Percentiles rank a stretch among this genome's conserved stretches.
Conservation (phyloP, 2,797 vertebrate species). For the Leuciscus waleckii region DNA sequence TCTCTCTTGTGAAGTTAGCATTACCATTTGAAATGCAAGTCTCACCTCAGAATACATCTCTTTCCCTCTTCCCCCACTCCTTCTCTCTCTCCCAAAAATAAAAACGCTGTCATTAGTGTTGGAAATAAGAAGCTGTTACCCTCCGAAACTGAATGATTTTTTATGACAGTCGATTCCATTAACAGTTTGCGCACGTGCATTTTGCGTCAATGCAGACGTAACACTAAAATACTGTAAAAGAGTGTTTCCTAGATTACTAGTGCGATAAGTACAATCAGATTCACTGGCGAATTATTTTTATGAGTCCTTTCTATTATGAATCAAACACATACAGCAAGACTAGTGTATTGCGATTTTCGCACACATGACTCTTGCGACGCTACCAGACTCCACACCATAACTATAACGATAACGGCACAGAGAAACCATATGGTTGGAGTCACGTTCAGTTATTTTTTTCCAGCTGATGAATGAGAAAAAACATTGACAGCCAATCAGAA, state of each 20-base stretch:
- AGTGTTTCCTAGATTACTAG: background rate
- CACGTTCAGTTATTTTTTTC: background rate
- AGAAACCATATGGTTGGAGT: background rate
- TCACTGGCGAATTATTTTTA: background rate
- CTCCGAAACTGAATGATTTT: background rate
- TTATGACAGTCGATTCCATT: background rate
- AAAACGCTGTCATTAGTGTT: background rate
- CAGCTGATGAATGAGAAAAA: background rate
- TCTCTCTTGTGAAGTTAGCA: no score
- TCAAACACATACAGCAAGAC: background rate
- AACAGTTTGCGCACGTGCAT: background rate
- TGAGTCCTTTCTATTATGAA: background rate
- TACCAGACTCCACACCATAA: background rate
- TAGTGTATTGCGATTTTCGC: background rate
- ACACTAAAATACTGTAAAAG: background rate
- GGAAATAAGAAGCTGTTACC: no score
- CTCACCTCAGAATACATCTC: no score
- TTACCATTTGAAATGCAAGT: no score
- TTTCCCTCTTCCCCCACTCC: no score
- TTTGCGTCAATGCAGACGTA: slow-evolving; percentile 9
- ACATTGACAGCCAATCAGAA: background rate
- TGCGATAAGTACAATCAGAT: background rate
- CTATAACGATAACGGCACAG: background rate
- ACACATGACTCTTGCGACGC: no score
- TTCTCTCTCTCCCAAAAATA: background rate